phyloP scores from a whole-genome alignment of 2,113 vertebrate species.

The Macquaria australasica region DNA sequence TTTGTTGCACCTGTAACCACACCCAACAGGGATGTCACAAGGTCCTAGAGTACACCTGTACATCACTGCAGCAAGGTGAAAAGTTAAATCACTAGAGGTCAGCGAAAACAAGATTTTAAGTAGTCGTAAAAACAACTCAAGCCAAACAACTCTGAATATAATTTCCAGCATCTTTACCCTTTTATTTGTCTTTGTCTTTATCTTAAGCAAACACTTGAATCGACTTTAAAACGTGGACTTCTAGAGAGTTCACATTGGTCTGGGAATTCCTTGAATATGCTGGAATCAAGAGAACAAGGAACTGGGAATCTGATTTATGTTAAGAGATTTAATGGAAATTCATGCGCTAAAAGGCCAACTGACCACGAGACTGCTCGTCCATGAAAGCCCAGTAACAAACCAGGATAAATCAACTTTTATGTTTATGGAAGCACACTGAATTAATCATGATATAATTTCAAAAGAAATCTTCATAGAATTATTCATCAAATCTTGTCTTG shows the following conservation, averaged over 20 bases:
- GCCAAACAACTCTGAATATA: background rate
- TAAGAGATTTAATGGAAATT: background rate
- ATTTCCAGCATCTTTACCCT: background rate
- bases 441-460: background rate
- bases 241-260: background rate
- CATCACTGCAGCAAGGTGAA: background rate
- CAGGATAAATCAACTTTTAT: background rate
- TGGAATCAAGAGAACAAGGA: background rate
- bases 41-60: background rate
- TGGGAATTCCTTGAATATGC: background rate
- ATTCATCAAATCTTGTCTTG: slow-evolving; percentile 30
- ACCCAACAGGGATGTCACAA: background rate
- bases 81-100: background rate
- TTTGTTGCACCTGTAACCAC: background rate
- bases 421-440: background rate
- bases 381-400: background rate
- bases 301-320: background rate
- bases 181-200: background rate
- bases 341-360: background rate
- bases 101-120: background rate
- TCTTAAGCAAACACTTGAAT: background rate
- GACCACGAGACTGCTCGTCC: background rate
- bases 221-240: background rate
- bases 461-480: slow-evolving; percentile 1
- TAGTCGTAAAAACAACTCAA: background rate